These are phyloP conservation scores for Calidris pugnax DNA, from an alignment of 2,113 vertebrate genomes.

Conservation along the genomic window DNA sequence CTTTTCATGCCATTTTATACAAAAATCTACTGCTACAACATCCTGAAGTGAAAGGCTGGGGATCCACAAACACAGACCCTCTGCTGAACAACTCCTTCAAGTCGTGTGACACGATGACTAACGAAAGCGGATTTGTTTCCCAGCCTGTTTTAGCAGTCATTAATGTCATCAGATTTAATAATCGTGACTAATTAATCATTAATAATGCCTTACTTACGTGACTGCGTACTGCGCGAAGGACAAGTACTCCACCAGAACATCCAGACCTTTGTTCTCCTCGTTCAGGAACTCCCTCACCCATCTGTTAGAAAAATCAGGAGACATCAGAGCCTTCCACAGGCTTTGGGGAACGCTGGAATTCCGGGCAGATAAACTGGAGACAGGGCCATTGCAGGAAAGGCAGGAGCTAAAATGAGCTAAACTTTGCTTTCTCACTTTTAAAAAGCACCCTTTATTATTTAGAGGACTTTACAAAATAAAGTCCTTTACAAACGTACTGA, in stretches of 20 bases:
- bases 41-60: background rate
- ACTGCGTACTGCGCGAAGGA: constrained; percentile 98
- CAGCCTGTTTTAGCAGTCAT: background rate
- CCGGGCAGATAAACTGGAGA: background rate
- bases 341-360: background rate
- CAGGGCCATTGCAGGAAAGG: background rate
- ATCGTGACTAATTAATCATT: background rate
- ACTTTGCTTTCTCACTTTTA: background rate
- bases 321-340: background rate
- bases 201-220: constrained; percentile 85
- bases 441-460: background rate
- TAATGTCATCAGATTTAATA: background rate
- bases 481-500: background rate
- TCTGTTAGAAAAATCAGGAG: constrained; percentile 68
- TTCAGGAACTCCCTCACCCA: constrained; percentile 99
- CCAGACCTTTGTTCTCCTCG: constrained; percentile 96
- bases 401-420: background rate
- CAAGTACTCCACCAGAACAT: constrained; percentile 96
- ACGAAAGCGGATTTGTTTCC: background rate
- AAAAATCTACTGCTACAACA: background rate
- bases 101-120: background rate
- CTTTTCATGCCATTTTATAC: background rate
- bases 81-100: background rate
- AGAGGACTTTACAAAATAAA: background rate
- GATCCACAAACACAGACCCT: background rate